phyloP scores from a whole-genome alignment of 2,888 invertebrate species.

The Mermis nigrescens region DNA sequence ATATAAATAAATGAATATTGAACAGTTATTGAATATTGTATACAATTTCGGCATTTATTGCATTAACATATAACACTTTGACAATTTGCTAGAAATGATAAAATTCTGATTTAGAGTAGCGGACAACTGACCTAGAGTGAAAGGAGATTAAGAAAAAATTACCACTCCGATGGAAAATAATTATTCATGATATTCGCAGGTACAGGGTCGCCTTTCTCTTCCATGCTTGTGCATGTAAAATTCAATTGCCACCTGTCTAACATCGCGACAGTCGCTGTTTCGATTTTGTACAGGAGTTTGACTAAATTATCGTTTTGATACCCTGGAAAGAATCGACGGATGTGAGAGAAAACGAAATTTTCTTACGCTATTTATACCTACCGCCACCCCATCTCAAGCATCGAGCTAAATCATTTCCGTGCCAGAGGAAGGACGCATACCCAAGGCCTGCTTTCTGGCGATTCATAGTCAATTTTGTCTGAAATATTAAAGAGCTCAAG shows the following conservation, averaged over 20 bases:
- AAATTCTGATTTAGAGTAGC: too few relatives aligned
- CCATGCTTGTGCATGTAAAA: slow-evolving; percentile 44
- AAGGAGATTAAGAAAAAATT: slow-evolving; percentile 43
- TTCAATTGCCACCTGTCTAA: slow-evolving; percentile 89
- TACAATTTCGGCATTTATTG: too few relatives aligned
- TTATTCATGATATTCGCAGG: slow-evolving; percentile 94
- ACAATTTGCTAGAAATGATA: too few relatives aligned
- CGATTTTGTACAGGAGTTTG: slow-evolving; percentile 67
- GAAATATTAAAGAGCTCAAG: too few relatives aligned
- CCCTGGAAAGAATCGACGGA: slow-evolving; percentile 37
- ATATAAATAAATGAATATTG: too few relatives aligned
- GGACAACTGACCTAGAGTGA: too few relatives aligned
- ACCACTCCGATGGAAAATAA: slow-evolving; percentile 86
- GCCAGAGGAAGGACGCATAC: slow-evolving; percentile 85
- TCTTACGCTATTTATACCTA: slow-evolving; percentile 15
- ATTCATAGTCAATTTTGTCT: slow-evolving; percentile 24
- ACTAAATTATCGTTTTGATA: slow-evolving; percentile 85
- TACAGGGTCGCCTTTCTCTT: slow-evolving; percentile 45
- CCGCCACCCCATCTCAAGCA: slow-evolving; percentile 74
- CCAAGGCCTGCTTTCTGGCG: slow-evolving; percentile 49
- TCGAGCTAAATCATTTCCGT: slow-evolving; percentile 78
- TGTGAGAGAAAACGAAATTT: background rate
- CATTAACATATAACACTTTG: too few relatives aligned
- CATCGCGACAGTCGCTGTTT: slow-evolving; percentile 61
- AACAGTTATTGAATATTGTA: too few relatives aligned